Conservation (phyloP, 2,113 vertebrate species). For the Eptatretus burgeri region DNA sequence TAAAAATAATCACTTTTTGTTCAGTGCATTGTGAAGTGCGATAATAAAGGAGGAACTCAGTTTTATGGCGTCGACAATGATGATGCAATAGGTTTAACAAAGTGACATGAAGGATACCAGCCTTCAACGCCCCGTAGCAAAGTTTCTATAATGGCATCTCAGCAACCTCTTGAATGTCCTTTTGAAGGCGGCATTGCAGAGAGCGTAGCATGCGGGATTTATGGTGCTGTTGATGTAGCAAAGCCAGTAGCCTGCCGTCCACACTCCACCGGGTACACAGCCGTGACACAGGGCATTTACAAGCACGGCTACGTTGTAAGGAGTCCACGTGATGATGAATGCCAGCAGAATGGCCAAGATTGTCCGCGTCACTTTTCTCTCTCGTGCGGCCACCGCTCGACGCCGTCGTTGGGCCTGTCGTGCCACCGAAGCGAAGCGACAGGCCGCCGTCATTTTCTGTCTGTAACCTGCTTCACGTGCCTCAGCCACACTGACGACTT, state of each 20-base stretch:
- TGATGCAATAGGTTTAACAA: too few species aligned
- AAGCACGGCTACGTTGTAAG: conserved; percentile 96
- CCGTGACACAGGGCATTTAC: conserved; percentile 87
- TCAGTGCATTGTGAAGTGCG: too few species aligned
- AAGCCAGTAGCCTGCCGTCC: conserved; percentile 96
- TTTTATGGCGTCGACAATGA: too few species aligned
- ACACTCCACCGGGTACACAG: conserved; percentile 69
- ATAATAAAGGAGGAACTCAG: too few species aligned
- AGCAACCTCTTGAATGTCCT: conserved; percentile 97
- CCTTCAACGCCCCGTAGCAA: conserved; percentile 52
- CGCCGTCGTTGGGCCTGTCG: conserved; percentile 18
- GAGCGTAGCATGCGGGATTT: conserved; percentile 84
- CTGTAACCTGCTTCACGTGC: too few species aligned
- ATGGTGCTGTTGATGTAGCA: conserved; percentile 99
- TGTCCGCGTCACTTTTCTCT: conserved; percentile 90
- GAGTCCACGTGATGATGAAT: conserved; percentile 93
- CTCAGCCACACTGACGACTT: too few species aligned
- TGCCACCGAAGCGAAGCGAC: too few species aligned
- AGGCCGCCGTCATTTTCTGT: too few species aligned
- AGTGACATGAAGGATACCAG: too few species aligned
- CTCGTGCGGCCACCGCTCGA: conserved; percentile 60
- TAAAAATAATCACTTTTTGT: too few species aligned
- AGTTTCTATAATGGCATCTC: conserved; percentile 87
- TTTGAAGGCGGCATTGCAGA: conserved; percentile 92
- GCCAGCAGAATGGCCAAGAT: conserved; percentile 89